Evolutionary conservation across 2,797 vertebrate genomes (phyloP).

Genomic region (Falco peregrinus): DNA sequence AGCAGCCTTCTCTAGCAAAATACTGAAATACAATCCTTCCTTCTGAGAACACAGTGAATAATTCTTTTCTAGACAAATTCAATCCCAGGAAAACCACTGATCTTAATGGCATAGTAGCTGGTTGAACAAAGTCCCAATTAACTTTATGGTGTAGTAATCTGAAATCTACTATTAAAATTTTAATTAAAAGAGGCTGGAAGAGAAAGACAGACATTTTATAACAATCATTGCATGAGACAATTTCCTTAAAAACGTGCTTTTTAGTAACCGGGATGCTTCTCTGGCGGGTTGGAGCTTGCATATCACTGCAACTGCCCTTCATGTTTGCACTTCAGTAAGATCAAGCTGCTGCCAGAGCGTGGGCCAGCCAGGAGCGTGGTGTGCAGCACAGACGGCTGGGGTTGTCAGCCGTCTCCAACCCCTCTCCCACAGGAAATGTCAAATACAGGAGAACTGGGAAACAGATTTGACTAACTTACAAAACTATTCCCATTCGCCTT

Average conservation of each 20-base stretch:
- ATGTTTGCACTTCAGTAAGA: not conserved
- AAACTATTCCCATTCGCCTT: not conserved
- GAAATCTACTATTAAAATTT: not conserved
- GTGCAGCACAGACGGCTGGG: not conserved
- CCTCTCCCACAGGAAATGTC: not conserved
- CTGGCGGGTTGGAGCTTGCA: not conserved
- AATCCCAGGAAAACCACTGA: not conserved
- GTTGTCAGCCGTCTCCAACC: not conserved
- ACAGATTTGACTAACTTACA: not conserved
- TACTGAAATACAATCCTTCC: not conserved
- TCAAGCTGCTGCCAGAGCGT: not conserved
- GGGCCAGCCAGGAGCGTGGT: not conserved
- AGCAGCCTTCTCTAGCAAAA: constrained; percentile 3
- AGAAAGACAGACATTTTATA: not conserved
- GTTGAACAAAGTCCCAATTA: not conserved
- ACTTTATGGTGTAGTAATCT: not conserved
- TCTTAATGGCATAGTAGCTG: not conserved
- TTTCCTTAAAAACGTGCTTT: not conserved
- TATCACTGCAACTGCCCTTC: not conserved
- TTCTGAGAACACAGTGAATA: constrained; percentile 10
- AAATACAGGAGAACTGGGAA: not conserved
- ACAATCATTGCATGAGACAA: not conserved
- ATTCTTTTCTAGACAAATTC: constrained; percentile 12
- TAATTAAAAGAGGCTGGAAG: not conserved
- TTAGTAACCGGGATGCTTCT: not conserved